Percentiles rank a stretch among this genome's conserved stretches.
Evolutionary conservation across 2,113 vertebrate species (phyloP).

Genomic region (Okapia johnstoni): DNA sequence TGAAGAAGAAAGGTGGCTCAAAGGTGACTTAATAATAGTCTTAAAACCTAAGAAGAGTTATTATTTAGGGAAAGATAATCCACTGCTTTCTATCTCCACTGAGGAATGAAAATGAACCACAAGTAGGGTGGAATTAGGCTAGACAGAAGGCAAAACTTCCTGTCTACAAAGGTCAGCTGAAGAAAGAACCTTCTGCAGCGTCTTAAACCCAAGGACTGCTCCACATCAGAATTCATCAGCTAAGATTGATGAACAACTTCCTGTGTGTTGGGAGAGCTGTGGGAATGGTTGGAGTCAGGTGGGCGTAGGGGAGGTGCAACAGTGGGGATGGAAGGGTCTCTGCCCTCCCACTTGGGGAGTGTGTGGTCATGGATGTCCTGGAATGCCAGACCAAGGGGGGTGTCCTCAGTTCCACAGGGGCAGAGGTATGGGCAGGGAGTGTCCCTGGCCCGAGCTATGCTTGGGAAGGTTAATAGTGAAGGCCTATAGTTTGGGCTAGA

Average conservation of each 20-base stretch:
- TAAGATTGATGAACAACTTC: neutral
- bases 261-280: neutral
- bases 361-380: neutral
- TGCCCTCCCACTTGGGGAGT: neutral
- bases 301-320: rapidly evolving
- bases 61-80: conserved; percentile 16
- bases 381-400: neutral
- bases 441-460: neutral
- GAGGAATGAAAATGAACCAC: neutral
- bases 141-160: neutral
- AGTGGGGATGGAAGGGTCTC: no score
- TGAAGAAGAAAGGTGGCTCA: conserved; percentile 39
- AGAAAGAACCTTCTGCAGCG: neutral
- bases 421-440: neutral
- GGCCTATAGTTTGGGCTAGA: neutral
- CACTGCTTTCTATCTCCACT: neutral
- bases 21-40: conserved; percentile 49
- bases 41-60: neutral
- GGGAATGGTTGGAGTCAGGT: no score
- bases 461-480: neutral
- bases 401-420: neutral
- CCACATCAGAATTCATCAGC: neutral
- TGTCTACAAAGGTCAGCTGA: neutral
- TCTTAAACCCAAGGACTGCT: neutral
- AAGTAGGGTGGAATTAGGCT: neutral